phyloP scores from a whole-genome alignment of 2,888 invertebrate species.

The Smittia sp. region DNA sequence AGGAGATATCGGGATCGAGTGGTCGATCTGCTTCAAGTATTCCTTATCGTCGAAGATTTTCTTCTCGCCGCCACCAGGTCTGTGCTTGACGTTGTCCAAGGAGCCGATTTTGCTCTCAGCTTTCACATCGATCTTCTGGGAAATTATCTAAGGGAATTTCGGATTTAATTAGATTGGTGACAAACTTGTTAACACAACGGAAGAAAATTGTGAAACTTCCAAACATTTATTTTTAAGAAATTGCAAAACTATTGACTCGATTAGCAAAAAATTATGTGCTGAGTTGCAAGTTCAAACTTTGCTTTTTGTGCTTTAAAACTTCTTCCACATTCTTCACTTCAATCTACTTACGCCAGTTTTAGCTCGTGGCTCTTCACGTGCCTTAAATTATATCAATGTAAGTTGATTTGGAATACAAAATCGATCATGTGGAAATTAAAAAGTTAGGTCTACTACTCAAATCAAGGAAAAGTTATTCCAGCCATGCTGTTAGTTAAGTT shows the following conservation, averaged over 20 bases:
- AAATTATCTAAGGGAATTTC: constrained; percentile 68
- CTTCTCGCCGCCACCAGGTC: constrained; percentile 89
- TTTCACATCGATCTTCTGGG: constrained; percentile 87
- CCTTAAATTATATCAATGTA: constrained; percentile 37
- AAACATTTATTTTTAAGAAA: constrained; percentile 17
- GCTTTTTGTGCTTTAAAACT: not conserved
- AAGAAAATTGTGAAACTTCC: not conserved
- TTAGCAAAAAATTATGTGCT: not conserved
- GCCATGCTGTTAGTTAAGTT: not conserved
- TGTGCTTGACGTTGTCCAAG: constrained; percentile 81
- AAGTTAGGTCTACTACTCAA: not conserved
- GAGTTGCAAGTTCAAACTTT: not conserved
- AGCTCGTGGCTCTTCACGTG: constrained; percentile 39
- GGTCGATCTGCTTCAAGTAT: constrained; percentile 76
- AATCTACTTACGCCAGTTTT: constrained; percentile 32
- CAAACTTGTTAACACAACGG: not conserved
- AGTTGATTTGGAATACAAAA: not conserved
- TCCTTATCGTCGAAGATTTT: constrained; percentile 92
- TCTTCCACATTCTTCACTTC: constrained; percentile 19
- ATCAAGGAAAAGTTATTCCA: not conserved
- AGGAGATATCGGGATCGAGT: constrained; percentile 57
- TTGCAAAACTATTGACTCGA: not conserved
- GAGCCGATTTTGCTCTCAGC: constrained; percentile 91
- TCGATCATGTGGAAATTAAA: not conserved
- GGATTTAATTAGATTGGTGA: not conserved